Evolutionary conservation across 2,797 vertebrate species (phyloP).

Genomic region (Nyctalus aviator): DNA sequence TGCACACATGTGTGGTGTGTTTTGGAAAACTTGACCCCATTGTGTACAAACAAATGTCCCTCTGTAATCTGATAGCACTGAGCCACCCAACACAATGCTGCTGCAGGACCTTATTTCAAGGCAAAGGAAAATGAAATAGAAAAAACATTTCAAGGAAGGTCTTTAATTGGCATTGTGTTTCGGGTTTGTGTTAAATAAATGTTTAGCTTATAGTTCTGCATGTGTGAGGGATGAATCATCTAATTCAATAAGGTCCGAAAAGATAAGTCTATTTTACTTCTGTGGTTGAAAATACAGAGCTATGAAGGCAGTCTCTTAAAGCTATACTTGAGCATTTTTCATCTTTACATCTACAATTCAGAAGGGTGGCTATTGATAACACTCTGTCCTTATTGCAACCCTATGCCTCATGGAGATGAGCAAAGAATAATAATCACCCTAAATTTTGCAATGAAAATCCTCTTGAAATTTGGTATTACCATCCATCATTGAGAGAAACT

Average conservation of each 20-base stretch:
- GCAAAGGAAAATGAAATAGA: slow-evolving; percentile 74
- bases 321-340: not conserved
- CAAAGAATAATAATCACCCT: not conserved
- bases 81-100: slow-evolving; percentile 69
- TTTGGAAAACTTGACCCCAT: slow-evolving; percentile 80
- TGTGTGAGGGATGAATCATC: slow-evolving; percentile 65
- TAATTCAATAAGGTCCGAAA: slow-evolving; percentile 65
- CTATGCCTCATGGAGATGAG: not conserved
- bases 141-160: slow-evolving; percentile 61
- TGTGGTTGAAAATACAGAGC: not conserved
- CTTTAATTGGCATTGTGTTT: slow-evolving; percentile 78
- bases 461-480: not conserved
- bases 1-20: slow-evolving; percentile 71
- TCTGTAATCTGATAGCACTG: slow-evolving; percentile 75
- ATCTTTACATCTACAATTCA: not conserved
- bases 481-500: not conserved
- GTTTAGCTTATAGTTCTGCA: slow-evolving; percentile 65
- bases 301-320: not conserved
- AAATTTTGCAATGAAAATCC: not conserved
- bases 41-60: slow-evolving; percentile 82
- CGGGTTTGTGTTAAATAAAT: slow-evolving; percentile 72
- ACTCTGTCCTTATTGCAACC: not conserved
- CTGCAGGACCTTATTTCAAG: slow-evolving; percentile 58
- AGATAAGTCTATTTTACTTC: slow-evolving; percentile 65
- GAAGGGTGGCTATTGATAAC: not conserved